Evolutionary conservation across 2,113 vertebrate species (phyloP).

Genomic region (Bubalus kerabau): DNA sequence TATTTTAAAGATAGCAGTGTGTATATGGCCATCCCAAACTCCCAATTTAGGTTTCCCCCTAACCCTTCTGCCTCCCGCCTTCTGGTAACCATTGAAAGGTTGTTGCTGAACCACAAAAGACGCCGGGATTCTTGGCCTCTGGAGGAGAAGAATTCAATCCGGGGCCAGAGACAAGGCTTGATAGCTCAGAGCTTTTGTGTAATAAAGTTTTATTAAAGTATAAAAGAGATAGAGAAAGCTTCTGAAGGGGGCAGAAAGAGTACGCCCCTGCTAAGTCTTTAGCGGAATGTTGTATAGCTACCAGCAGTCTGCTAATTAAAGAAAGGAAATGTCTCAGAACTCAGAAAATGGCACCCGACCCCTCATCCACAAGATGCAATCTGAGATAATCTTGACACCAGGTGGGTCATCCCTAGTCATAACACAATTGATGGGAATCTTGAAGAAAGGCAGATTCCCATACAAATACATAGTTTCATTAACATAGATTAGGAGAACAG

Average conservation of each 20-base stretch:
- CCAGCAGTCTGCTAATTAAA: background rate
- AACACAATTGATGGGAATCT: accelerated
- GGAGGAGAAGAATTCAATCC: background rate
- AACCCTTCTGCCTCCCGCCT: background rate
- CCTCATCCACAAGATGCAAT: background rate
- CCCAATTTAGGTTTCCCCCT: background rate
- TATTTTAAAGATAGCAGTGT: background rate
- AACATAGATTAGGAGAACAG: background rate
- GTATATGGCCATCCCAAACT: background rate
- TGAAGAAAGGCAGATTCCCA: background rate
- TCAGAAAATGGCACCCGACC: background rate
- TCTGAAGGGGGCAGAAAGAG: background rate
- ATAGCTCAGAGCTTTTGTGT: background rate
- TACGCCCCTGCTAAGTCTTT: background rate
- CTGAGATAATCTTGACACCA: background rate
- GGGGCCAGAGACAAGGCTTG: background rate
- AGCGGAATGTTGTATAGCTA: background rate
- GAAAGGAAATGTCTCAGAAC: background rate
- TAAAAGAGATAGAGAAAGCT: background rate
- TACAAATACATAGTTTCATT: background rate
- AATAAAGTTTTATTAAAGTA: background rate
- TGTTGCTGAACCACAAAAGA: background rate
- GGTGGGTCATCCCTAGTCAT: background rate
- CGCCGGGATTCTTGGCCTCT: background rate
- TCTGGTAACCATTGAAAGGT: background rate